Percentiles rank a stretch among this genome's conserved stretches.
phyloP scores from a whole-genome alignment of 2,797 vertebrate genomes.

The Falco concolor region DNA sequence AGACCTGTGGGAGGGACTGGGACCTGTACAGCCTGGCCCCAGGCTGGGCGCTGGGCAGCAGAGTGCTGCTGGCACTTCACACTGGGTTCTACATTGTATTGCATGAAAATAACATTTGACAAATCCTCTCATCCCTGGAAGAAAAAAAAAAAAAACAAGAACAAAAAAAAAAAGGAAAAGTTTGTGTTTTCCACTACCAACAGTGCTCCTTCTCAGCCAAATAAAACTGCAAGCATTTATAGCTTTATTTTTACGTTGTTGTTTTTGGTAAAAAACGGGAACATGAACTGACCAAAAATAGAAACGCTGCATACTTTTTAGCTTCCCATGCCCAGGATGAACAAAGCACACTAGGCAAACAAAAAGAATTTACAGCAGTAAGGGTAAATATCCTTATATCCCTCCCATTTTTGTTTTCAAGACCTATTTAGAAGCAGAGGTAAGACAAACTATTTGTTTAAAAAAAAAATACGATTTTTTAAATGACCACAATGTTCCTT shows the following conservation, averaged over 20 bases:
- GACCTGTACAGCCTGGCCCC: background rate
- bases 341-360: background rate
- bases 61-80: background rate
- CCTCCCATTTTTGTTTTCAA: background rate
- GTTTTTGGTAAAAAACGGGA: background rate
- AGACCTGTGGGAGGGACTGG: background rate
- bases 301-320: background rate
- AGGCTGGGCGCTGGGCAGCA: background rate
- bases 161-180: background rate
- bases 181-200: background rate
- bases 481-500: slow-evolving; percentile 28
- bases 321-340: slow-evolving; percentile 4
- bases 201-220: background rate
- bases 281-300: slow-evolving; percentile 3
- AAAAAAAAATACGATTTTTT: background rate
- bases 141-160: background rate
- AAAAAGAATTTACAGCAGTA: background rate
- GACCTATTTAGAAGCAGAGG: background rate
- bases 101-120: background rate
- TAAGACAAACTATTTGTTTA: background rate
- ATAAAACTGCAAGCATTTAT: background rate
- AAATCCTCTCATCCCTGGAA: background rate
- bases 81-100: background rate
- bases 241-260: background rate
- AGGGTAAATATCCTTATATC: background rate